Evolutionary conservation across 2,797 vertebrate genomes (phyloP), one percentile per base, ranked within the genome.

Genomic region (Pelodytes ibericus): DNA sequence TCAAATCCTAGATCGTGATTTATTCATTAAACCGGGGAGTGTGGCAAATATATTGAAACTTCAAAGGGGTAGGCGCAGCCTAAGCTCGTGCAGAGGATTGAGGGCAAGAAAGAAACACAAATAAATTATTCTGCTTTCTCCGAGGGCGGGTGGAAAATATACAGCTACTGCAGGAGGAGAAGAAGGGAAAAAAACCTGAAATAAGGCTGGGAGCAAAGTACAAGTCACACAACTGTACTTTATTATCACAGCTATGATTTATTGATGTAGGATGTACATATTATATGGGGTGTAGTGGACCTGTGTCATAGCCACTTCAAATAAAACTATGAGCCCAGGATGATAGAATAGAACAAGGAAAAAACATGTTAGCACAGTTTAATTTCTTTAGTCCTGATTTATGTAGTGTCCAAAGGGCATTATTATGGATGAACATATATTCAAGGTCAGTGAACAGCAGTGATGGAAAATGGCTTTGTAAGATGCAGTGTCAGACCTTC

Each of bases 11-110:
- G 18, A 60, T 68, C 53, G 26, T 75, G 63, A 75, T 68, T 75
- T 67, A 68, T 75, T 75, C 72, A 75, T 75, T 75, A 75, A 60
- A 65, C 53, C 18, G 24, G 72, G 72, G 72, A 68, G 64, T 49
- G 72, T 44, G 53, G 56, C 31, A 61, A 68, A 75, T 75, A 26
- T 41, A 24, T 25, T n/a, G 18, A 73, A 53, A 75, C 72, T 59
- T 75, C 72, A 75, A 75, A 75, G 72, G 18, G 31, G 22, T n/a
- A 16, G 13, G n/a, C 33, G 4, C 25, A 6, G 33, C 33, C 36
- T 30, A 25, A 31, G 26, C 47, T n/a, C 2, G 33, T 8, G n/a
- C 36, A 49, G 36, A 25, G 36, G 47, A 49, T 57, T 13, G 26
- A 39, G 29, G 44, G 41, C 27, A 39, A 49, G 33, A 64, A 65